These are phyloP conservation scores for Habropoda laboriosa DNA, from an alignment of 1,140 invertebrate genomes.

Conservation along the genomic window DNA sequence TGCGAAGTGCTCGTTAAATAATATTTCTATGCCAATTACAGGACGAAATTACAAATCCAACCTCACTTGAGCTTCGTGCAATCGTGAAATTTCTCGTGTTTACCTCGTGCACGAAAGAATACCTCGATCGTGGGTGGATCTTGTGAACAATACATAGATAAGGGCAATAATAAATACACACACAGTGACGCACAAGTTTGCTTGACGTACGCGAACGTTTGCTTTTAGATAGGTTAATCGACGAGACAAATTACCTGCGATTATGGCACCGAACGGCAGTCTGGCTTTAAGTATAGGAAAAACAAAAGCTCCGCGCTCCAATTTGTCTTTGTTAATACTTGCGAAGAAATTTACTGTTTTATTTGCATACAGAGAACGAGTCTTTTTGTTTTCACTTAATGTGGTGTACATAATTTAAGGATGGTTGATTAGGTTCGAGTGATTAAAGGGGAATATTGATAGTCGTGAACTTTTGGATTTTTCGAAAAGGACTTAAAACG, in stretches of 20 bases:
- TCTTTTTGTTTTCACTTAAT: not conserved
- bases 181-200: constrained; percentile 54
- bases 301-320: not conserved
- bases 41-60: too few species aligned
- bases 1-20: too few species aligned
- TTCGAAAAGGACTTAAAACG: too few species aligned
- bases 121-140: constrained; percentile 1
- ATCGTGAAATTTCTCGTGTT: not conserved
- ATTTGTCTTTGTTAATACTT: not conserved
- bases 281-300: not conserved
- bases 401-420: not conserved
- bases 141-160: constrained; percentile 37
- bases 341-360: not conserved
- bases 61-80: too few species aligned
- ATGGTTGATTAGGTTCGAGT: not conserved
- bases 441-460: too few species aligned
- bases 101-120: not conserved
- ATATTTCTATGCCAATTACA: too few species aligned
- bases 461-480: too few species aligned
- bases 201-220: constrained; percentile 13
- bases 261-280: constrained; percentile 24
- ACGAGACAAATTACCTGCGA: constrained; percentile 43
- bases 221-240: constrained; percentile 29
- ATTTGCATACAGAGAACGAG: not conserved
- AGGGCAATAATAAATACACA: constrained; percentile 29